These are phyloP conservation scores for Arremon aurantiirostris DNA, from an alignment of 2,797 vertebrate species.

Conservation along the genomic window DNA sequence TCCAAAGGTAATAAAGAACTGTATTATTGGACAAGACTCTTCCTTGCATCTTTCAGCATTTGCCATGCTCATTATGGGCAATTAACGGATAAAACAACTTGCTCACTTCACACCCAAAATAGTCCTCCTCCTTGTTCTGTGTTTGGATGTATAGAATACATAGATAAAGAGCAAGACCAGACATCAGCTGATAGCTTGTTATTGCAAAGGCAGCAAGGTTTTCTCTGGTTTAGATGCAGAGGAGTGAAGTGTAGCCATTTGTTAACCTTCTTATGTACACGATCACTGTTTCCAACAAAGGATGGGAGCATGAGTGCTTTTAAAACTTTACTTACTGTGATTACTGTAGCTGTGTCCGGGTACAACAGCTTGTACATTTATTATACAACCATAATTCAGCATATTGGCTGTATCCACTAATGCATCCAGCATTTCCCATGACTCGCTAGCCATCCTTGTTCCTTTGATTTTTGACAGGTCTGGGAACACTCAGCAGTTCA, in stretches of 20 bases:
- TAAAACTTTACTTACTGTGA: constrained; percentile 12
- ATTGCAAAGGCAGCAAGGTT: not conserved
- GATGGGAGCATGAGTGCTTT: not conserved
- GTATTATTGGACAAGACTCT: constrained; percentile 58
- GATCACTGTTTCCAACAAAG: not conserved
- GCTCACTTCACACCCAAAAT: constrained; percentile 21
- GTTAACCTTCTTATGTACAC: not conserved
- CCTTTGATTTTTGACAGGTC: constrained; percentile 50
- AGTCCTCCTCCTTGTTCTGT: not conserved
- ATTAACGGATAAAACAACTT: constrained; percentile 53
- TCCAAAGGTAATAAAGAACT: constrained; percentile 61
- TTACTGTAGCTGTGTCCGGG: not conserved
- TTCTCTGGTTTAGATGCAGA: not conserved
- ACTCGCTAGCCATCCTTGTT: not conserved
- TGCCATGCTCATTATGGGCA: constrained; percentile 25
- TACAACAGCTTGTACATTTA: constrained; percentile 7
- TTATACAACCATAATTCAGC: constrained; percentile 5
- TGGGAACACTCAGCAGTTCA: constrained; percentile 21
- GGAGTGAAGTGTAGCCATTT: not conserved
- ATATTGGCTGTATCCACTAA: not conserved
- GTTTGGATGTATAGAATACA: not conserved
- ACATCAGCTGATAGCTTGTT: not conserved
- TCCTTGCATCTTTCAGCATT: constrained; percentile 46
- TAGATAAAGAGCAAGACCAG: not conserved
- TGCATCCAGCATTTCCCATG: not conserved